phyloP scores from a whole-genome alignment of 2,113 vertebrate species.

The Limnothrissa miodon region DNA sequence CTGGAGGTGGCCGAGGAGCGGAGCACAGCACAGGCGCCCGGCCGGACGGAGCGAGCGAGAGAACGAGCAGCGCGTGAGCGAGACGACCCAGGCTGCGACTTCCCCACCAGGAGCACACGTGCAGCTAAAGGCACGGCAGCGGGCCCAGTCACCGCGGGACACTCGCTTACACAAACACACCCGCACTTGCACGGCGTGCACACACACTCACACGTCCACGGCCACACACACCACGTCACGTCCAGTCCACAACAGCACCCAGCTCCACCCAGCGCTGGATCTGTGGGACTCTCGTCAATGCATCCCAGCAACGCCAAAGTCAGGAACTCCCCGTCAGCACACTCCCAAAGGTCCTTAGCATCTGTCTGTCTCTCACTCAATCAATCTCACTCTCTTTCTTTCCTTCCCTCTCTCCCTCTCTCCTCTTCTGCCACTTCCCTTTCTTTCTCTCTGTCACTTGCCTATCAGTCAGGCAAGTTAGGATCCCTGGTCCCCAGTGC shows the following conservation, averaged over 20 bases:
- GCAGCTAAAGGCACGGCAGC: constrained; percentile 50
- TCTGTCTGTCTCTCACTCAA: background rate
- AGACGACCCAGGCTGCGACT: constrained; percentile 64
- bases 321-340: constrained; percentile 88
- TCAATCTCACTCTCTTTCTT: background rate
- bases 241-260: constrained; percentile 32
- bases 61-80: constrained; percentile 69
- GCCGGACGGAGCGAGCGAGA: constrained; percentile 77
- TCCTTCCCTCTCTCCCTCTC: background rate
- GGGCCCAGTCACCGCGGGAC: constrained; percentile 22
- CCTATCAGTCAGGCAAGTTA: too few species aligned
- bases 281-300: constrained; percentile 88
- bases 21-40: constrained; percentile 66
- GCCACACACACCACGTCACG: constrained; percentile 27
- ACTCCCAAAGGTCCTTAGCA: constrained; percentile 78
- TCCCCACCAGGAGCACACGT: constrained; percentile 50
- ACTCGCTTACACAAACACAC: background rate
- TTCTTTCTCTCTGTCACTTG: background rate
- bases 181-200: constrained; percentile 22
- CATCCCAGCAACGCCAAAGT: constrained; percentile 93
- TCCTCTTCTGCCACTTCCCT: too few species aligned
- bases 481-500: background rate
- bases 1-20: constrained; percentile 83
- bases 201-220: constrained; percentile 55
- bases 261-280: constrained; percentile 73